phyloP scores from a whole-genome alignment of 1,140 invertebrate genomes.

The Homarus americanus region DNA sequence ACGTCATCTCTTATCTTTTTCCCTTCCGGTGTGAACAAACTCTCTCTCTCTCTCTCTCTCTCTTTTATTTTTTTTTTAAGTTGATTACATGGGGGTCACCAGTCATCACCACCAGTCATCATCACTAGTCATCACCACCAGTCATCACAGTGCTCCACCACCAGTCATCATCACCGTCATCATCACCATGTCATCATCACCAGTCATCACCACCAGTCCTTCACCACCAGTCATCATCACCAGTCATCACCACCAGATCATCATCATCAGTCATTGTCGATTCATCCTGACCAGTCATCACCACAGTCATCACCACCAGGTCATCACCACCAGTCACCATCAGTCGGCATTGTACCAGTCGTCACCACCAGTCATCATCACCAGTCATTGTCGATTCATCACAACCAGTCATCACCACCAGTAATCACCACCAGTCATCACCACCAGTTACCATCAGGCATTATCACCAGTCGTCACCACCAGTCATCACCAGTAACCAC shows the following conservation, averaged over 20 bases:
- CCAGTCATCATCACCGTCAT: conserved; percentile 3
- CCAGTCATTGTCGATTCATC: neutral
- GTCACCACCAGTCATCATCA: conserved; percentile 18
- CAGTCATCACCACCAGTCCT: neutral
- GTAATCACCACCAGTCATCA: neutral
- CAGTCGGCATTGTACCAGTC: neutral
- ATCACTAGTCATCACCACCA: conserved; percentile 17
- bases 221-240: conserved; percentile 2
- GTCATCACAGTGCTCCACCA: neutral
- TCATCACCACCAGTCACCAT: neutral
- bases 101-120: neutral
- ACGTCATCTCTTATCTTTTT: no score
- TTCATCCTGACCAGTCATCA: neutral
- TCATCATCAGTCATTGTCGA: neutral
- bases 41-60: no score
- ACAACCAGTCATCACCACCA: neutral
- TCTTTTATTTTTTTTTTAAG: no score
- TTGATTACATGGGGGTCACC: no score
- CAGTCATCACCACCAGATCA: neutral
- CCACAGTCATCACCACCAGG: conserved; percentile 11
- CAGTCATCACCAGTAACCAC: neutral
- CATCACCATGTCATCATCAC: neutral
- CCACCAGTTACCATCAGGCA: neutral
- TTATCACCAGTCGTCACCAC: neutral
- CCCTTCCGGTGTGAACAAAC: no score